phyloP scores from a whole-genome alignment of 2,888 invertebrate species.

The Pelosia muscerda region DNA sequence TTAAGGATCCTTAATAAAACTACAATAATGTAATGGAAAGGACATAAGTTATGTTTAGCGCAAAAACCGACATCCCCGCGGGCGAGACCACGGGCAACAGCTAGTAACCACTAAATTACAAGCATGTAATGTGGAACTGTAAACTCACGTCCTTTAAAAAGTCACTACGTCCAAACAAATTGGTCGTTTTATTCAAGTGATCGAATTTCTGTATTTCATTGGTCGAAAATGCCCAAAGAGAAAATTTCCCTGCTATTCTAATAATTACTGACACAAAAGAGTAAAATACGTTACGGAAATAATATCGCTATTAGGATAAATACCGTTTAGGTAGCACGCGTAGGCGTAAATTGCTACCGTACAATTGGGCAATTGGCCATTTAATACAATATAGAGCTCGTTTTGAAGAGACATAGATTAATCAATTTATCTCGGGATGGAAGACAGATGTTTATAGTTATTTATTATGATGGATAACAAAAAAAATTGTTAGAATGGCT shows the following conservation, averaged over 20 bases:
- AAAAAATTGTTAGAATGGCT: background rate
- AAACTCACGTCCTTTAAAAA: too few relatives aligned
- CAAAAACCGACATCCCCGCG: too few relatives aligned
- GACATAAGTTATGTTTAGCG: too few relatives aligned
- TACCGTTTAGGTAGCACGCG: conserved; percentile 41
- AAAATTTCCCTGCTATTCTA: conserved; percentile 13
- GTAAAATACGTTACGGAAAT: conserved; percentile 28
- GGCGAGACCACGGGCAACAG: too few relatives aligned
- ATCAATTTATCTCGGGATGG: conserved; percentile 8
- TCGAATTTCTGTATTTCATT: too few relatives aligned
- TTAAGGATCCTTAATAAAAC: too few relatives aligned
- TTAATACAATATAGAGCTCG: conserved; percentile 32
- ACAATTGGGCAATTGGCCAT: conserved; percentile 69
- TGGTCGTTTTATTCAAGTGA: too few relatives aligned
- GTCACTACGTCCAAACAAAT: too few relatives aligned
- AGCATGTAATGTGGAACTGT: too few relatives aligned
- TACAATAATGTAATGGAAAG: too few relatives aligned
- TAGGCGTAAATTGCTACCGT: conserved; percentile 54
- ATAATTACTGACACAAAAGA: conserved; percentile 39
- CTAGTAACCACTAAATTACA: too few relatives aligned
- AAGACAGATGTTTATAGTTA: background rate
- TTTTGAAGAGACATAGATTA: background rate
- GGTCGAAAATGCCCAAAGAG: too few relatives aligned
- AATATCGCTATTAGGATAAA: conserved; percentile 31
- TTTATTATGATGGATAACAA: background rate